phyloP scores from a whole-genome alignment of 1,140 invertebrate genomes.

The Daktulosphaira vitifoliae region DNA sequence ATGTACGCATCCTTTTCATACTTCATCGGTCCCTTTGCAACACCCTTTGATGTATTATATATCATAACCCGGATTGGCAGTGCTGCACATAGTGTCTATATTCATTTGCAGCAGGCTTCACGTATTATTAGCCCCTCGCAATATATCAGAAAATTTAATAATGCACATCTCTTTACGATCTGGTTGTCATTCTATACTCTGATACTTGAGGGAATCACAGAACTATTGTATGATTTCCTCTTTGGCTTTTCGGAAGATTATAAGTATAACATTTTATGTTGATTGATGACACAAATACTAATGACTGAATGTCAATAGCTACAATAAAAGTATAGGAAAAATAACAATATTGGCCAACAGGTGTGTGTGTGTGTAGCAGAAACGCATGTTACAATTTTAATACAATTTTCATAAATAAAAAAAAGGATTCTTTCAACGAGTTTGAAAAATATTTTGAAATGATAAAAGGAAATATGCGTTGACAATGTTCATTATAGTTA shows the following conservation, averaged over 20 bases:
- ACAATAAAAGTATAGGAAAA: too few relatives aligned
- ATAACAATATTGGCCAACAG: not conserved
- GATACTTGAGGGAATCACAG: not conserved
- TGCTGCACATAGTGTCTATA: not conserved
- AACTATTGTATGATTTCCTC: conserved; percentile 1
- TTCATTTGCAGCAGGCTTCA: not conserved
- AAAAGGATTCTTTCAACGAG: too few relatives aligned
- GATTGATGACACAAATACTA: conserved; percentile 11
- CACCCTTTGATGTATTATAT: conserved; percentile 18
- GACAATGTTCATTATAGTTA: too few relatives aligned
- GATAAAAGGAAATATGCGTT: too few relatives aligned
- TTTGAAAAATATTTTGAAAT: too few relatives aligned
- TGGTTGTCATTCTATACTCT: not conserved
- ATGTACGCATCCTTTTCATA: too few relatives aligned
- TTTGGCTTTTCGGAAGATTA: not conserved
- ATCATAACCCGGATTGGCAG: not conserved
- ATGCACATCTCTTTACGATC: not conserved
- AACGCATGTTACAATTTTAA: too few relatives aligned
- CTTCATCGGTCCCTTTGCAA: not conserved
- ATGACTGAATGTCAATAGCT: too few relatives aligned
- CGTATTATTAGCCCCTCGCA: conserved; percentile 3
- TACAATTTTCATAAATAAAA: too few relatives aligned
- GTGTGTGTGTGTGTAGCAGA: too few relatives aligned
- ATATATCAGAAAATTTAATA: too few relatives aligned
- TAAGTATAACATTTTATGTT: not conserved